Base-by-base conservation (phyloP, 2,888 invertebrate genomes). In the Cantharis nigra region DNA sequence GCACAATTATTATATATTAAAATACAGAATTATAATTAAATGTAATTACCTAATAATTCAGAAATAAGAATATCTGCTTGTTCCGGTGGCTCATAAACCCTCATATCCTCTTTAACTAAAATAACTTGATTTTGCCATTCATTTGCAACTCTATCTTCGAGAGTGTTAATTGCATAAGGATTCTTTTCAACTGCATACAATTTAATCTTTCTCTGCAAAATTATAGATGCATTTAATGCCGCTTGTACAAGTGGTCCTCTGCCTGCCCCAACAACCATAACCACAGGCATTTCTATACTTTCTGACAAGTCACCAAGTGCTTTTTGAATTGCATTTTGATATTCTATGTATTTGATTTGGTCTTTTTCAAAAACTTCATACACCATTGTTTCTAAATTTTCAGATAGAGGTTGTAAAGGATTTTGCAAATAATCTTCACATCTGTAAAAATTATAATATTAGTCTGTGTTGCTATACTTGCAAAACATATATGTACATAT, bases 301-400 rank as follows among this genome's bases (percentile, higher is more conserved):
- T 88, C 87, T 10, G 87, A 85, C 20, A 92, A 85, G 85, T 94
- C 93, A 71, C 91, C 86, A 49, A 98, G 89, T 9, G 97, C 97
- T 86, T 90, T 89, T 78, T 92, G 91, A 71, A 98, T 94, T 7
- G 98, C 98, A 79, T 91, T 91, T 89, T 97, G 94, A 86, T 97
- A 97, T 78, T 94, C 92, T 75, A 93, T 93, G 89, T 99, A 99
- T 88, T 99, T 99, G 3, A 97, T 91, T 11, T 97, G 97, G 90
- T 99, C 99, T 86, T 96, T 96, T 89, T 99, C 99, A 90, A 99
- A 99, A 20, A 97, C 94, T 90, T 98, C 98, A 87, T 99, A 99
- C 0, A 98, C 98, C 84, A 95, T 94, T 11, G 96, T 96, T 87
- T 98, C 98, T 77, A 99, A 91, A 89, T 99, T 97, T 86, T 99